Base-by-base conservation (phyloP, 2,888 invertebrate species). In the Drosophila niveifrons region DNA sequence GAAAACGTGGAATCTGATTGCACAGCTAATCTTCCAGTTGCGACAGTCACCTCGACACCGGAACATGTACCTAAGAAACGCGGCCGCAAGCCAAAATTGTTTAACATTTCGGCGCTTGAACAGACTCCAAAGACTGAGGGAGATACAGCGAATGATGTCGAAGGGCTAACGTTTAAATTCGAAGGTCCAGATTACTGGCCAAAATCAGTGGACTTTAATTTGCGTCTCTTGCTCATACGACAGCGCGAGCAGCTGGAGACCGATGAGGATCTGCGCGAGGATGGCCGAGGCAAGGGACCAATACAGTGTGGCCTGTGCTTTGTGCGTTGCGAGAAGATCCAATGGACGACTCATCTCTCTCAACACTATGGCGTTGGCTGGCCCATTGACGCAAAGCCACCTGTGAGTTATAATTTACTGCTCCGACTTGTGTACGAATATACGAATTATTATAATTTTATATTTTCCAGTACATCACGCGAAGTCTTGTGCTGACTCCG, bases 301-400 rank as follows among this genome's bases (percentile, higher is more conserved):
- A 46, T 88, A 2, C 88, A 88, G 34, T 92, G 92, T 74, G 92
- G 91, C 0, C 67, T 92, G 8, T 92, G 92, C 58, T 79, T 91
- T 28, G 74, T 59, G 2, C 78, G 78, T n/a, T 70, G 83, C 8
- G 39, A 46, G 0, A 62, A 72, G 11, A 41, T 48, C 0, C 57
- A 68, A 3, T 92, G 91, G 91, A 44, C 53, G 1, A n/a, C 48
- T 0, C 92, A 92, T 66, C 23, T 90, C 11, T 63, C 73, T 3
- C 71, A 76, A 39, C 92, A 92, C 72, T 92, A 92, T 63, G 92
- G 92, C 28, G 59, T 92, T 7, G 92, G 92, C 3, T 92, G 92
- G 92, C 55, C 66, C 11, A 65, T 76, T 3, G 90, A 87, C 0
- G 68, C 89, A 11, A 41, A 69, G 2, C 70, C 85, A 13, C 44